These are phyloP conservation scores for Fringilla coelebs DNA, from an alignment of 2,797 vertebrate genomes.

Conservation along the genomic window DNA sequence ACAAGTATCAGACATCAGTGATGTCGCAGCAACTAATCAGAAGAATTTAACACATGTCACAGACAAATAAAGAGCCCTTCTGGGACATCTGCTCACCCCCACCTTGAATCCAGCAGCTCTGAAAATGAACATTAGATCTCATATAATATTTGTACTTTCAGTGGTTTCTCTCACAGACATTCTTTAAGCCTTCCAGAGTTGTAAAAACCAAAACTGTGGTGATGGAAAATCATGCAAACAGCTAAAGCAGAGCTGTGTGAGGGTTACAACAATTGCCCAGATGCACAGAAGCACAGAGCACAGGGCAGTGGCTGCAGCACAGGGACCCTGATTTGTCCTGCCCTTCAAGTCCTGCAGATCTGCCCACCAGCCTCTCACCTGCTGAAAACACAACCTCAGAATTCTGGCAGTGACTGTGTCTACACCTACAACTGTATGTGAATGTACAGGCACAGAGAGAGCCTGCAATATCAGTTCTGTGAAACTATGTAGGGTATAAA, in stretches of 20 bases:
- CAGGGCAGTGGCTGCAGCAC: not conserved
- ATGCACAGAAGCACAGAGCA: not conserved
- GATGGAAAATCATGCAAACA: not conserved
- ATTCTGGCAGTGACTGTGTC: not conserved
- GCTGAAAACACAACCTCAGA: not conserved
- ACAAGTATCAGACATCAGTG: not conserved
- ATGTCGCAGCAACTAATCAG: not conserved
- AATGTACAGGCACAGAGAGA: not conserved
- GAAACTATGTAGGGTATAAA: not conserved
- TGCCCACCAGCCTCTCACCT: not conserved
- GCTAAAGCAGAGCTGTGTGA: not conserved
- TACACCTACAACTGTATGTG: not conserved
- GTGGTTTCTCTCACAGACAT: not conserved
- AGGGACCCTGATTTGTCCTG: not conserved
- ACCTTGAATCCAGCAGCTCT: not conserved
- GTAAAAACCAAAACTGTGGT: not conserved
- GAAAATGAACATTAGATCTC: not conserved
- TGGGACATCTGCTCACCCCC: not conserved
- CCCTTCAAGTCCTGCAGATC: not conserved
- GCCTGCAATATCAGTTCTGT: not conserved
- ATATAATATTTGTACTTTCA: not conserved
- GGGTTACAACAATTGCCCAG: not conserved
- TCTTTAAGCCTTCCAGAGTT: not conserved
- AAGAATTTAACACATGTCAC: not conserved
- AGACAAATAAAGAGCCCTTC: not conserved